Base-by-base conservation (phyloP, 35 echinoderm and acorn worm genomes). In the Apostichopus parvimensis region DNA sequence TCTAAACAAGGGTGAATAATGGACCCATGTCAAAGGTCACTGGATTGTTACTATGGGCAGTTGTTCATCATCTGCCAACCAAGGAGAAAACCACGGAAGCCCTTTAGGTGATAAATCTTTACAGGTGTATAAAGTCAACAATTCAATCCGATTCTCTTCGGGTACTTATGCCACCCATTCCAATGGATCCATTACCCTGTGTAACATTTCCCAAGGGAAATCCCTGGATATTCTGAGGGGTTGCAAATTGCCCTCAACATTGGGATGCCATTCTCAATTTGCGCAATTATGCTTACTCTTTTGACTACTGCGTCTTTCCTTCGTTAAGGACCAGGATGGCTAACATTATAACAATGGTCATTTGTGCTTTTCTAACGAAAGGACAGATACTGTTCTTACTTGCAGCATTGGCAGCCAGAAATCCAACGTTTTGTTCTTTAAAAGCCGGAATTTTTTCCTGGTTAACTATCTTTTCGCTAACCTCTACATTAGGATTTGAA, bases 271-370 rank as follows among this genome's bases (percentile, higher is more conserved):
- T 5, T 92, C 18, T 83, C 91, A 17, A 64, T 92, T 5, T 18
- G 82, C 18, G 25, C 59, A 15, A 56, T 92, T 15, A 6, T 25
- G 13, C 5, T 92, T 26, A 82, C 78, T 2, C 22, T 89, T 1
- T 26, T 89, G 13, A 89, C 87, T 89, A 89, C 18, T 71, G 9
- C 11, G 15, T 71, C 66, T 89, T 89, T 55, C 45, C 64, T 8
- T 71, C 22, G 7, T 55, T 89, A 23, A 71, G 87, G 45, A 75
- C 64, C 5, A 73, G 62, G n/a, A 18, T 89, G 6, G 56, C 11
- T 9, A 28, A 89, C 26, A 71, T 89, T 26, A 13, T 89, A 8
- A 73, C 71, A 24, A 89, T 89, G 87, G 45, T 5, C 45, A 25
- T 89, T 13, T 89, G 87, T 54, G 26, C 56, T 24, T 71, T 68